Base-by-base conservation (phyloP, 2,888 invertebrate genomes). In the Acronicta psi region DNA sequence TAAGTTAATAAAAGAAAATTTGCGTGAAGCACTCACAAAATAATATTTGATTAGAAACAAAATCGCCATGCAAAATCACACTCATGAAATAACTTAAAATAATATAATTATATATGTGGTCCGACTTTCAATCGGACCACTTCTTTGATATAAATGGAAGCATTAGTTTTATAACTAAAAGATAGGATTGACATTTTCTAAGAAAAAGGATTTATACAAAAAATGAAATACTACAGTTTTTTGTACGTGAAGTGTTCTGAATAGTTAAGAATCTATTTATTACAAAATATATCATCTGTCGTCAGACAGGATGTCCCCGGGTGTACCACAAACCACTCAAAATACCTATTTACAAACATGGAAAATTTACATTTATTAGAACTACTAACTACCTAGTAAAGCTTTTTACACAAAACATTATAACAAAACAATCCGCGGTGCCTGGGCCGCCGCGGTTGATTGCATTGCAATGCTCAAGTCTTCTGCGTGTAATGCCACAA, bases 61-160 rank as follows among this genome's bases (percentile, higher is more conserved):
- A 90, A 89, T 92, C 91, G 91, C 92, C 87, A 89, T 90, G 89
- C 91, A 91, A 90, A 90, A 92, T 92, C 93, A 93, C 93, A 92
- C 94, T 91, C 88, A 76, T 80, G 87, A 90, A 90, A 83, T 87
- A 89, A 88, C 87, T 88, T 88, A 90, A 84, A 88, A 86, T 87
- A 88, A 90, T 89, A 90, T 82, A 89, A 84, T 87, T 87, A 87
- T 86, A 84, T 88, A 89, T 74, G 88, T 85, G 88, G 89, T 88
- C 83, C 93, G 89, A 94, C 94, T 93, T 92, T 85, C 70, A 93
- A 94, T 91, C 85, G 93, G 84, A 86, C 88, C 79, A 89, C 88
- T 87, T 94, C 94, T 94, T 94, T 94, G 94, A 94, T 93, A 94
- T 93, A 88, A 92, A 89, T 94, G 94, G 94, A 94, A 94, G 94